Base-by-base conservation (phyloP, 2,797 vertebrate genomes). In the Emys orbicularis region DNA sequence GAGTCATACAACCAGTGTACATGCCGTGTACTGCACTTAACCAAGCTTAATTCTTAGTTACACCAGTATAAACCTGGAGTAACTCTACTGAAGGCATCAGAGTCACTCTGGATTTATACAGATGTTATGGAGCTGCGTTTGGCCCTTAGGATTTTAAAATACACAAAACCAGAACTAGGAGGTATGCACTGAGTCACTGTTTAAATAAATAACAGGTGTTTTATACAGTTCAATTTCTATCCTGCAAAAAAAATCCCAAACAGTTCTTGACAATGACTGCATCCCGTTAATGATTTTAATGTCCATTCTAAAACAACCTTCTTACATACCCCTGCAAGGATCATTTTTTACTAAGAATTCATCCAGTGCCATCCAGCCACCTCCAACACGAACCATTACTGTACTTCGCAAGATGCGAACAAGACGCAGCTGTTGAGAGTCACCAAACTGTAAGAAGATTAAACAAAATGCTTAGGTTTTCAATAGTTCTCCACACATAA, bases 291-390 rank as follows among this genome's bases (percentile, higher is more conserved):
- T 72, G 31, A 44, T 50, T 59, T 79, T 57, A 61, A 74, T 5
- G 34, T 81, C 84, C 44, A 41, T 86, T 86, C 93, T 74, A 81
- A 12, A 52, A 88, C 86, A 57, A 19, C 25, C 54, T 92, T 96
- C 94, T 92, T 98, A 97, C 98, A 96, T 98, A 99, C 99, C 99
- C 98, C 99, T 98, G 98, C 99, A 99, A 23, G 99, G 99, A 98
- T 99, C 99, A 3, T 99, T 99, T 98, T 99, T 99, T 97, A 99
- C 99, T 90, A 99, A 98, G 98, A 99, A 99, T 98, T 99, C 99
- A 93, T 99, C 99, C 13, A 99, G 99, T 5, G 99, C 99, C 99
- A 99, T 99, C 99, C 99, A 99, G 95, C 99, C 99, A 84, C 99
- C 99, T 90, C 99, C 99, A 57, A 99, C 99, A 4, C 99, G 99